Evolutionary conservation across 2,113 vertebrate species (phyloP).

Genomic region (Sander lucioperca): DNA sequence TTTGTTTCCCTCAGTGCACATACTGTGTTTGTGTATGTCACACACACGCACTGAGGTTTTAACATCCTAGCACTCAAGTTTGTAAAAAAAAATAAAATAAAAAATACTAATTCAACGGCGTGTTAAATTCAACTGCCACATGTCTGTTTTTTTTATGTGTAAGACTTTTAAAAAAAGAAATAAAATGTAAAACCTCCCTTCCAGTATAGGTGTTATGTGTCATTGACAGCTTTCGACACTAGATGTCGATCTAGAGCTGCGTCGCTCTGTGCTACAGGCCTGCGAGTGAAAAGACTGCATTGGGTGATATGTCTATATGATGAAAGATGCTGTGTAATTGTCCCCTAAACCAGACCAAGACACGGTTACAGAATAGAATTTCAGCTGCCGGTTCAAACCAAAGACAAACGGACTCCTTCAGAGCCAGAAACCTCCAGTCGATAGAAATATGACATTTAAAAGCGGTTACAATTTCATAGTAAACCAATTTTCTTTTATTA

Average conservation of each 20-base stretch:
- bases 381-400: slow-evolving; percentile 51
- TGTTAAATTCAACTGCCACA: slow-evolving; percentile 21
- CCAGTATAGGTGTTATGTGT: background rate
- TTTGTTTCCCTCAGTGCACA: no score
- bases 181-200: background rate
- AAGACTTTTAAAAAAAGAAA: background rate
- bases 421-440: background rate
- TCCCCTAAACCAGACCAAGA: slow-evolving; percentile 1
- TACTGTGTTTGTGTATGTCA: background rate
- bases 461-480: background rate
- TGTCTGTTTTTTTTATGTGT: background rate
- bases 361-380: background rate
- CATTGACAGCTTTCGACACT: slow-evolving; percentile 17
- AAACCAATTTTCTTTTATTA: slow-evolving; percentile 1
- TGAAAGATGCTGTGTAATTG: slow-evolving; percentile 16
- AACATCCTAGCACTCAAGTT: slow-evolving; percentile 21
- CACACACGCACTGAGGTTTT: slow-evolving; percentile 31
- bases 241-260: slow-evolving; percentile 47
- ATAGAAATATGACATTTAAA: background rate
- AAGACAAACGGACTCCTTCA: slow-evolving; percentile 44
- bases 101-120: background rate
- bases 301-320: slow-evolving; percentile 15
- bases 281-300: background rate
- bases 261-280: background rate
- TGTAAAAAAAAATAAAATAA: background rate